Base-by-base conservation (phyloP, 2,113 vertebrate species). In the Gadus chalcogrammus region DNA sequence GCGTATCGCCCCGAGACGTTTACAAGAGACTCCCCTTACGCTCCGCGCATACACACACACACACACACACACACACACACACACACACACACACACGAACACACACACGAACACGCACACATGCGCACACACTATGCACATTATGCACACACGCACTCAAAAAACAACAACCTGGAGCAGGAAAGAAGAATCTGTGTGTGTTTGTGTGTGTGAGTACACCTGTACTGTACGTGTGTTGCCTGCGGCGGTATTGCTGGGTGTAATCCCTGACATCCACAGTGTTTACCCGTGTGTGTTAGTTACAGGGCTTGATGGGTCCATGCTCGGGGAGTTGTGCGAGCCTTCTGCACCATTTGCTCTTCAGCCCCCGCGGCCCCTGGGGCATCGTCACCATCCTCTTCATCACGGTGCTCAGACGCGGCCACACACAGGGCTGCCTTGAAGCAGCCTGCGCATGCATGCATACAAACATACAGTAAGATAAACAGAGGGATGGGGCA, bases 241-340 rank as follows among this genome's bases (percentile, higher is more conserved):
- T 75, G 79, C 68, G 83, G 82, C 78, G 31, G 31, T 85, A 69
- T 81, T 64, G 71, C 69, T 71, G 77, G 76, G 76, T 82, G 80
- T 84, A 85, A 88, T 90, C 85, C 82, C 60, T 88, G 78, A 85
- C 87, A 82, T 86, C 81, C 72, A 76, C 84, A 48, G 69, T 92
- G 90, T 91, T 92, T 89, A 84, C 69, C 69, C 74, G 61, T 85
- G 80, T 90, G 88, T 91, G 89, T 88, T 90, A 87, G 89, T 89
- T 84, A 91, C 85, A 81, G 16, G 77, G 70, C 56, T 72, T 67
- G 76, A 80, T 64, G 69, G 78, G 61, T 2, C 66, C 80, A 77
- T 87, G 84, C 79, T 89, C 87, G 55, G 74, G 76, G 82, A 89
- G 82, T 74, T 66, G 68, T 65, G 75, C 82, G 81, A 35, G 31